phyloP scores from a whole-genome alignment of 2,888 invertebrate genomes.

The Ochropleura leucogaster region DNA sequence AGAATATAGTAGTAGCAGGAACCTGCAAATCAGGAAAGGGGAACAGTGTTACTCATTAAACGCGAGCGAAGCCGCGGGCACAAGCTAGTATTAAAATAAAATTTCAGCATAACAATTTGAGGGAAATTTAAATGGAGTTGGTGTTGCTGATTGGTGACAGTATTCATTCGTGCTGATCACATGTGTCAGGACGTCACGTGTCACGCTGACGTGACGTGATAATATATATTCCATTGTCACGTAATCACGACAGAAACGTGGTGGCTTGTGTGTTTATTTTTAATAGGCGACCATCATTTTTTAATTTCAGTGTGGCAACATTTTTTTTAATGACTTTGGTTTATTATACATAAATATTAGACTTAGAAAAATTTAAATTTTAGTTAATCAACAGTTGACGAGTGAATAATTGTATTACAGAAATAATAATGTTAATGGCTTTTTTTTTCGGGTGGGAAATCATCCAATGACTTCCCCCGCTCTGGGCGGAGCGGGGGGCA shows the following conservation, averaged over 20 bases:
- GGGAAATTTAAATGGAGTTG: slow-evolving; percentile 33
- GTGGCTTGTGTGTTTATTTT: slow-evolving; percentile 19
- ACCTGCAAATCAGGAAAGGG: too few species aligned
- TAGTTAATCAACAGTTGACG: background rate
- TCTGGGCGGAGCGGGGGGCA: too few species aligned
- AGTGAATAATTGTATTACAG: background rate
- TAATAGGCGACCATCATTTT: background rate
- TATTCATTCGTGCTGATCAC: slow-evolving; percentile 32
- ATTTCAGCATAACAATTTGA: slow-evolving; percentile 25
- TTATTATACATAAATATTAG: background rate
- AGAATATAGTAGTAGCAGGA: too few species aligned
- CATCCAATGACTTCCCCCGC: too few species aligned
- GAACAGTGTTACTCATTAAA: too few species aligned
- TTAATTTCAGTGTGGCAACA: background rate
- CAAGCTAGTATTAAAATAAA: too few species aligned
- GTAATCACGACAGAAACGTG: slow-evolving; percentile 14
- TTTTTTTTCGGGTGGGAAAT: too few species aligned
- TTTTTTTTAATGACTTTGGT: background rate
- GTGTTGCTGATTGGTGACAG: slow-evolving; percentile 44
- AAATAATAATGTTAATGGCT: background rate
- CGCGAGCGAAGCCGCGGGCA: too few species aligned
- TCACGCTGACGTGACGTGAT: slow-evolving; percentile 31
- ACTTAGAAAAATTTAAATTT: background rate
- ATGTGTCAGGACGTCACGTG: slow-evolving; percentile 26
- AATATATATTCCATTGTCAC: slow-evolving; percentile 36